phyloP scores from a whole-genome alignment of 2,797 vertebrate genomes.

The Furcifer pardalis region DNA sequence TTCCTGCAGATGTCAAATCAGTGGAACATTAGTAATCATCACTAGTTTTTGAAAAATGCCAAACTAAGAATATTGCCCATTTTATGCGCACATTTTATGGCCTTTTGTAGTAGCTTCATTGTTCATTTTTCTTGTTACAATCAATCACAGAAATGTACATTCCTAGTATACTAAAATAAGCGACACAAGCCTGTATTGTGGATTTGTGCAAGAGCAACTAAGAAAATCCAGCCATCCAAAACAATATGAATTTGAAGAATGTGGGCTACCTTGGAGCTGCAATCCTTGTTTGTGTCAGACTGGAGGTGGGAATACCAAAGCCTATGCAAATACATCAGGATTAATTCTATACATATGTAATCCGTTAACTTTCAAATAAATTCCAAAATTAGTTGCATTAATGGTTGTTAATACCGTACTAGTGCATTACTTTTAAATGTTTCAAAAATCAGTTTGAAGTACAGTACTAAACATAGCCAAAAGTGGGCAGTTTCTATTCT shows the following conservation, averaged over 20 bases:
- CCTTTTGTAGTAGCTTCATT: neutral
- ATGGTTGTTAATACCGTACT: neutral
- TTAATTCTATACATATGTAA: too few species aligned
- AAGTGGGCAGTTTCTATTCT: neutral
- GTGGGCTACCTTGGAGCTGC: neutral
- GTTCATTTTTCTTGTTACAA: neutral
- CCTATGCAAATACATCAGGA: neutral
- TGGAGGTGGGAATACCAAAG: neutral
- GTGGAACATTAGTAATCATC: neutral
- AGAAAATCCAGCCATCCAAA: neutral
- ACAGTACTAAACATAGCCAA: neutral
- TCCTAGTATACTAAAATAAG: neutral
- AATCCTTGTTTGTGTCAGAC: neutral
- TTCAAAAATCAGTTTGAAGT: neutral
- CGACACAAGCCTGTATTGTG: neutral
- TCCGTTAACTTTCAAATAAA: neutral
- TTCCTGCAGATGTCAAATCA: neutral
- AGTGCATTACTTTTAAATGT: neutral
- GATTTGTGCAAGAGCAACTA: neutral
- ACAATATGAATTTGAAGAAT: neutral
- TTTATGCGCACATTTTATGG: neutral
- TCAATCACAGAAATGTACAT: neutral
- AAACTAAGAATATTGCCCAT: neutral
- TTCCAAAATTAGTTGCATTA: neutral
- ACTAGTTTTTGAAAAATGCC: neutral